These are phyloP conservation scores for Bovichtus diacanthus DNA, from an alignment of 2,797 vertebrate species.

Conservation along the genomic window DNA sequence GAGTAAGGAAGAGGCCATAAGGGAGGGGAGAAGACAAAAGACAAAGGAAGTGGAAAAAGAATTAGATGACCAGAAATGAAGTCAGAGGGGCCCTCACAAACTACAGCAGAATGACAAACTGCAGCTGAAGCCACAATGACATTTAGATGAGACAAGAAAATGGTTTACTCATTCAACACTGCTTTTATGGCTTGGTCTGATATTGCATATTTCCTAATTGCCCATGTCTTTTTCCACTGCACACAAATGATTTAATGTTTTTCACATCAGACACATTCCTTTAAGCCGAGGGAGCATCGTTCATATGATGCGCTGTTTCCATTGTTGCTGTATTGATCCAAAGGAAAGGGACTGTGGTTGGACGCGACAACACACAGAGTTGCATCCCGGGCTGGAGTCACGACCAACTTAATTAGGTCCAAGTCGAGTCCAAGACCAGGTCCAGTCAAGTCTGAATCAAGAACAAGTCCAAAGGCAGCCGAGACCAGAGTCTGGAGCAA, in stretches of 20 bases:
- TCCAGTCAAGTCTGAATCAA: no score
- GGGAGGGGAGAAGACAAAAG: constrained; percentile 18
- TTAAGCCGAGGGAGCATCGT: constrained; percentile 34
- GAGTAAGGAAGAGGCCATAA: neutral
- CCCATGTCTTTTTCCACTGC: constrained; percentile 46
- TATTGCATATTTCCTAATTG: constrained; percentile 48
- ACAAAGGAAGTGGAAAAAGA: constrained; percentile 26
- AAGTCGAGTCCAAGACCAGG: no score
- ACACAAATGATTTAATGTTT: constrained; percentile 56
- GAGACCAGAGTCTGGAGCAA: no score
- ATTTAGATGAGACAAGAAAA: constrained; percentile 64
- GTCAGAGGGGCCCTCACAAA: constrained; percentile 30
- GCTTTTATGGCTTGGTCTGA: constrained; percentile 49
- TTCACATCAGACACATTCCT: constrained; percentile 49
- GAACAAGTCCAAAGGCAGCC: no score
- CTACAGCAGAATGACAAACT: constrained; percentile 50
- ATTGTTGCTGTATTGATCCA: constrained; percentile 29
- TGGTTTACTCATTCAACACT: constrained; percentile 55
- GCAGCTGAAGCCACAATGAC: constrained; percentile 52
- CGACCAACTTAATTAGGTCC: no score
- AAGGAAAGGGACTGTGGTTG: neutral
- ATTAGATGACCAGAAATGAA: constrained; percentile 34
- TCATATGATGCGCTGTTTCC: constrained; percentile 40
- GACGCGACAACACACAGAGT: neutral
- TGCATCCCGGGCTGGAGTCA: neutral